Evolutionary conservation across 2,888 invertebrate genomes (phyloP).

Genomic region (Julus scandinavius): DNA sequence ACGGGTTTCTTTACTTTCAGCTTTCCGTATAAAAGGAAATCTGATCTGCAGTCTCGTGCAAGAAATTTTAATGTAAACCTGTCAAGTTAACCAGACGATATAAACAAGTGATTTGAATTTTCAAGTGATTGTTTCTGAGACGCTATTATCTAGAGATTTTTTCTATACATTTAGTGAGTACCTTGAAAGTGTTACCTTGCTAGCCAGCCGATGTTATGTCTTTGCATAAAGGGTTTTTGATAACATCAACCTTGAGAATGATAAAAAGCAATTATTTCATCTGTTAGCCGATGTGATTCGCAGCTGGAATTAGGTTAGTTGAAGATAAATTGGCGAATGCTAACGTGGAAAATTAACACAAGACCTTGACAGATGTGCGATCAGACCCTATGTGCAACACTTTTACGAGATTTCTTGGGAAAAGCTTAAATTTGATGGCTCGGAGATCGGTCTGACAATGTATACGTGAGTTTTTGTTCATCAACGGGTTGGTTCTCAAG

Average conservation of each 20-base stretch:
- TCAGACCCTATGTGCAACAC: background rate
- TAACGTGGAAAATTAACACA: background rate
- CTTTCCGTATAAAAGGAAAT: no score
- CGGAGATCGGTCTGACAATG: no score
- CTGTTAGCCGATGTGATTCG: background rate
- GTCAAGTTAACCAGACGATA: background rate
- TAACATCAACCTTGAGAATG: background rate
- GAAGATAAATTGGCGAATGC: background rate
- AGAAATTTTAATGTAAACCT: background rate
- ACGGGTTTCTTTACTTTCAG: no score
- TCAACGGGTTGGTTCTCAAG: no score
- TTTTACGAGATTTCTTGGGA: background rate
- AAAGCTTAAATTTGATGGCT: background rate
- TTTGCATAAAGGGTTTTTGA: background rate
- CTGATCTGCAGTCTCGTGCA: no score
- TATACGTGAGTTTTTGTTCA: no score
- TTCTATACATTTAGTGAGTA: background rate
- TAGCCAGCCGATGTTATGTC: background rate
- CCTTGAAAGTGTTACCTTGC: background rate
- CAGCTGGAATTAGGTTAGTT: background rate
- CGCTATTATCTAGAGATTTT: no score
- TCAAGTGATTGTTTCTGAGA: background rate
- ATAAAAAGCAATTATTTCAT: constrained; percentile 23
- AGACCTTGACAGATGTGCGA: background rate
- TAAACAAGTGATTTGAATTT: background rate